Percentiles rank a stretch among this genome's conserved stretches.
Conservation (phyloP, 2,797 vertebrate species). For the Argya squamiceps region DNA sequence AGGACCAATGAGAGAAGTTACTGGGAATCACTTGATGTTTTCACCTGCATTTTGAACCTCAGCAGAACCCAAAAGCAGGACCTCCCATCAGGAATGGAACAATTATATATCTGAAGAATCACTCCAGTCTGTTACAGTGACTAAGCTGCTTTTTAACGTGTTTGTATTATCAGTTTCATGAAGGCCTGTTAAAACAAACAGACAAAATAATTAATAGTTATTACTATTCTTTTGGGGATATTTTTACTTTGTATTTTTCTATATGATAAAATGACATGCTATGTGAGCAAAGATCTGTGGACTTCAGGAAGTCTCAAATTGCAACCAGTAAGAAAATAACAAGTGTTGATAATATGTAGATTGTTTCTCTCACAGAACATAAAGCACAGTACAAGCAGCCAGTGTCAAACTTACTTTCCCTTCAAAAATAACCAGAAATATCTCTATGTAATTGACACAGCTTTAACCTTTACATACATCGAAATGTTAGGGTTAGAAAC, state of each 20-base stretch:
- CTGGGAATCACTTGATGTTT: background rate
- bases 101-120: slow-evolving; percentile 81
- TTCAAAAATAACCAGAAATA: background rate
- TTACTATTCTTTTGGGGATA: background rate
- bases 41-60: background rate
- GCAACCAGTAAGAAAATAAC: background rate
- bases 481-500: background rate
- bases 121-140: slow-evolving; percentile 88
- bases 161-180: slow-evolving; percentile 84
- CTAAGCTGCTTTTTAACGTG: slow-evolving; percentile 88
- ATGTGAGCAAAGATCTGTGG: background rate
- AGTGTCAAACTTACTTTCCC: background rate
- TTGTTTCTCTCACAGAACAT: background rate
- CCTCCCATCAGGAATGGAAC: background rate
- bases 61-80: background rate
- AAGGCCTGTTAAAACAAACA: slow-evolving; percentile 73
- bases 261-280: background rate
- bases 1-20: background rate
- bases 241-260: background rate
- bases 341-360: background rate
- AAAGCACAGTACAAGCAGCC: background rate
- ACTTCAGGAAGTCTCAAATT: background rate
- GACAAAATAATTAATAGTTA: background rate
- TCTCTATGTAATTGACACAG: background rate
- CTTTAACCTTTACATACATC: background rate